Evolutionary conservation across 37 sponge, comb jelly and placozoan genomes (phyloP), one percentile per base, ranked within the genome.

Genomic region (Ianthella basta): DNA sequence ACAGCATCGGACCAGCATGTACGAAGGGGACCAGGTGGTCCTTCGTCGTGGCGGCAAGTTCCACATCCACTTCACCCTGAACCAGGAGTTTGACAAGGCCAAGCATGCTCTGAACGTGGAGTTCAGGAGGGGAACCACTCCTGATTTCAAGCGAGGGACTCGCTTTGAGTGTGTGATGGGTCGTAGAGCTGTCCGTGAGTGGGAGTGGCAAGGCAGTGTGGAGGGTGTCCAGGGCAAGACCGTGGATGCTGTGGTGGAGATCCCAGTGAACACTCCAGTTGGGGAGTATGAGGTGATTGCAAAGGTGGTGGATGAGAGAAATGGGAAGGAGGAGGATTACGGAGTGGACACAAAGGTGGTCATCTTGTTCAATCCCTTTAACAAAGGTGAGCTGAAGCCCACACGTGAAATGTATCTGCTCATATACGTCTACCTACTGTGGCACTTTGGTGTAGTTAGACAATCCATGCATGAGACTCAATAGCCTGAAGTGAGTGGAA

Each of bases 311-410:
- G 50, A 44, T 8, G 6, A 44, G 50, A 44, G 50, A 6, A 44
- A 44, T 44, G 50, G 50, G 50, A 44, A 44, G 8, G 6, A 44
- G 50, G 50, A 44, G 8, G 50, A 44, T 8, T 44, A 10, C 8
- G 50, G 50, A 44, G 50, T 8, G 3, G 25, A 61, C 63, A 44
- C 3, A 6, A 44, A 44, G 8, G 8, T 44, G 8, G 50, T 44
- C 50, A 44, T 44, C 63, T 25, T 61, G 63, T 61, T 61, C 27
- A 61, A 44, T 44, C 94, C 94, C 15, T 93, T 91, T 88, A 59
- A 80, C 81, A 82, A 19, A 55, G 86, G 91, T 87, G 69, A 84
- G 81, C 50, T 10, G 3, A 44, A 8, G 50, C 50, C 8, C 3
- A 8, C 50, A n/a, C n/a, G n/a, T n/a, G n/a, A n/a, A n/a, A n/a